Conservation (phyloP, 2,888 invertebrate genomes). For the Diogma glabrata region DNA sequence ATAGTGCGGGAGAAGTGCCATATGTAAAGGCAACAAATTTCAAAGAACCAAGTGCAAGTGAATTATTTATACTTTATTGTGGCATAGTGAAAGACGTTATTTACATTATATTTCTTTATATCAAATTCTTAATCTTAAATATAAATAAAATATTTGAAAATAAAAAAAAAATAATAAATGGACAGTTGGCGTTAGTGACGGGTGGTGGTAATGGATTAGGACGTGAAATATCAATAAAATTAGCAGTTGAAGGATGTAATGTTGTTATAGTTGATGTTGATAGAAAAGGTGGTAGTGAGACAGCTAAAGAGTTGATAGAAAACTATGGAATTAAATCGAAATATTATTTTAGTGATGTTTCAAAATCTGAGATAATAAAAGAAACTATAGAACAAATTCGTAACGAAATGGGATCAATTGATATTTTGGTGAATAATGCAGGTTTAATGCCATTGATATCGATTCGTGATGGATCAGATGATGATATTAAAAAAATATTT, state of each 20-base stretch:
- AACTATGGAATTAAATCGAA: slow-evolving; percentile 30
- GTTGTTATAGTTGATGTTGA: slow-evolving; percentile 35
- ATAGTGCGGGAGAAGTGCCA: too few relatives aligned
- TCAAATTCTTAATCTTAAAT: too few relatives aligned
- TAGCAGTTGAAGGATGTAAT: slow-evolving; percentile 35
- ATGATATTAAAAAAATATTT: slow-evolving; percentile 28
- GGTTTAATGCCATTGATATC: slow-evolving; percentile 35
- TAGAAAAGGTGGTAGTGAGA: slow-evolving; percentile 30
- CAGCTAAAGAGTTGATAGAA: slow-evolving; percentile 30
- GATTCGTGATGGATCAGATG: slow-evolving; percentile 31
- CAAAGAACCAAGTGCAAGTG: too few relatives aligned
- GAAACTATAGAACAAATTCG: slow-evolving; percentile 31
- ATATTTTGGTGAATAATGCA: slow-evolving; percentile 39
- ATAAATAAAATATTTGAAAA: too few relatives aligned
- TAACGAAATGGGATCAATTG: slow-evolving; percentile 35
- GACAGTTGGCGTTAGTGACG: slow-evolving; percentile 36
- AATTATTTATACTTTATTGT: too few relatives aligned
- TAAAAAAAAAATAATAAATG: slow-evolving; percentile 32
- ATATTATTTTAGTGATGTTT: slow-evolving; percentile 35
- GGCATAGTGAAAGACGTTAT: too few relatives aligned
- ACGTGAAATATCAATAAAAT: slow-evolving; percentile 34
- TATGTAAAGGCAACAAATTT: too few relatives aligned
- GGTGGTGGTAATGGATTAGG: slow-evolving; percentile 40
- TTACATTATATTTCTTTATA: too few relatives aligned
- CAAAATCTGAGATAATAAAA: slow-evolving; percentile 31